Conservation (phyloP, 1,140 invertebrate genomes). For the Drosophila albomicans region DNA sequence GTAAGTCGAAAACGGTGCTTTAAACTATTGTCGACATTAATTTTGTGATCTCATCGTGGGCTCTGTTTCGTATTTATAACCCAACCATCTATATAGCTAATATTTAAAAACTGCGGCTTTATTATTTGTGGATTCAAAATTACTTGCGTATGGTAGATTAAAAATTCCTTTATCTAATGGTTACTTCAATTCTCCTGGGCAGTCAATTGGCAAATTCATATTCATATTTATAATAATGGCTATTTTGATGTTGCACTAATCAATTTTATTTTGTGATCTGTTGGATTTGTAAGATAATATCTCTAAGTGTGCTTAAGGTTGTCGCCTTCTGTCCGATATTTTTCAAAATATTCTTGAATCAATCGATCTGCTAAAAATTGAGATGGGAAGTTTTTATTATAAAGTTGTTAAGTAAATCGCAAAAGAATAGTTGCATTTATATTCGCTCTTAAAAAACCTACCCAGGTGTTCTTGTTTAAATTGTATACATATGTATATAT, state of each 20-base stretch:
- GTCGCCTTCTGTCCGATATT: slow-evolving; percentile 2
- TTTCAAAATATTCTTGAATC: background rate
- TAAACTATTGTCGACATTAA: slow-evolving; percentile 25
- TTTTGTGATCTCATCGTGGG: slow-evolving; percentile 44
- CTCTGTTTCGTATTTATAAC: slow-evolving; percentile 81
- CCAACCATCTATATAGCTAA: slow-evolving; percentile 30
- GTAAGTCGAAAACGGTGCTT: slow-evolving; percentile 35
- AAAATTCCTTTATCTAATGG: slow-evolving; percentile 6
- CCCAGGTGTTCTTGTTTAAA: too few relatives aligned
- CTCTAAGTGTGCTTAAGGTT: background rate
- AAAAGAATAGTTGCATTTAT: background rate
- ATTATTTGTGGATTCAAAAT: background rate
- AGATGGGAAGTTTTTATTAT: background rate
- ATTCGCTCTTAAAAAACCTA: background rate
- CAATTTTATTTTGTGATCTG: background rate
- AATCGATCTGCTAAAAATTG: background rate
- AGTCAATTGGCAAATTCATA: too few relatives aligned
- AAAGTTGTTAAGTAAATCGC: too few relatives aligned
- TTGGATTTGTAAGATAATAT: background rate
- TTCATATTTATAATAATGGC: too few relatives aligned
- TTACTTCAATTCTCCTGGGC: background rate
- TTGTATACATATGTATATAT: too few relatives aligned
- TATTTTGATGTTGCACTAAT: background rate
- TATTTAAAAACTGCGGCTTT: background rate
- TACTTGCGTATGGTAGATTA: too few relatives aligned